phyloP scores from a whole-genome alignment of 2,113 vertebrate genomes.

The Corythaeola cristata region DNA sequence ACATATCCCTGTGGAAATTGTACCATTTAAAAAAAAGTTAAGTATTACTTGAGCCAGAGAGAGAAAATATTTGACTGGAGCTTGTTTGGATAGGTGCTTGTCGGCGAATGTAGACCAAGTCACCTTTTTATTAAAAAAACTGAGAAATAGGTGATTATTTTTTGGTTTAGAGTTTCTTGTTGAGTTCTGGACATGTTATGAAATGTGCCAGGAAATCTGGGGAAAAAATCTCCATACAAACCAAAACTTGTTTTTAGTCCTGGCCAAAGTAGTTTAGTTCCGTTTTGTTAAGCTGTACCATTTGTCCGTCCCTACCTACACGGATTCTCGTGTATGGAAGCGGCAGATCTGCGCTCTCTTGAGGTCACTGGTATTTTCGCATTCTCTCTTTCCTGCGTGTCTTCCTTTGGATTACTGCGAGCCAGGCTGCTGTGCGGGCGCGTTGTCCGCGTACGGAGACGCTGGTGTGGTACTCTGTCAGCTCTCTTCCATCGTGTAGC shows the following conservation, averaged over 20 bases:
- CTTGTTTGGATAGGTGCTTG: not conserved
- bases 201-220: not conserved
- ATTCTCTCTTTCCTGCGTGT: not conserved
- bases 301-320: rapidly evolving
- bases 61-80: not conserved
- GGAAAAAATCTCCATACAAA: too few relatives aligned
- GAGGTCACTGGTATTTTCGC: not conserved
- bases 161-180: not conserved
- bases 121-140: not conserved
- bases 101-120: not conserved
- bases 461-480: rapidly evolving
- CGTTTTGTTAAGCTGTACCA: not conserved
- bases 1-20: not conserved
- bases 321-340: too few relatives aligned
- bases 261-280: not conserved
- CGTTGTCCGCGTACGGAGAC: not conserved
- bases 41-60: not conserved
- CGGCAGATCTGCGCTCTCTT: not conserved
- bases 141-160: not conserved
- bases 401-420: rapidly evolving
- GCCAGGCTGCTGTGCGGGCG: not conserved
- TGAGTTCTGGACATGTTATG: rapidly evolving
- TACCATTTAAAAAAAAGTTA: rapidly evolving
- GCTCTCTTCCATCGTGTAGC: not conserved
- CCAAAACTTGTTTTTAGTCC: not conserved